These are phyloP conservation scores for Vesta saturnalis DNA, from an alignment of 2,888 invertebrate species.

Conservation along the genomic window DNA sequence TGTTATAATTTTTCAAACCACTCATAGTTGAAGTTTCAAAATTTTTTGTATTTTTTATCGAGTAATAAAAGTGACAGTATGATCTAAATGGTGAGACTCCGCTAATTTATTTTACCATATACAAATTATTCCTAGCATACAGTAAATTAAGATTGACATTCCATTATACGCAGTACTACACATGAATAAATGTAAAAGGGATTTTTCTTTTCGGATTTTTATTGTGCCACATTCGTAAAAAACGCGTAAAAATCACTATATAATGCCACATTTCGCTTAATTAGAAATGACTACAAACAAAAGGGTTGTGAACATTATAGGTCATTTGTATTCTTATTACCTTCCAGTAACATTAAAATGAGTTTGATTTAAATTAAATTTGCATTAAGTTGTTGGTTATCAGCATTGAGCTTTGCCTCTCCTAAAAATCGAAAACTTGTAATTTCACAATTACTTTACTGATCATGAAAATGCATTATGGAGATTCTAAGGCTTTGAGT, in stretches of 20 bases:
- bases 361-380: neutral
- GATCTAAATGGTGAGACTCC: no score
- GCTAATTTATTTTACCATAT: no score
- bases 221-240: neutral
- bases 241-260: neutral
- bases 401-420: no score
- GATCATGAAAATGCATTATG: neutral
- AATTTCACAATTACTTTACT: neutral
- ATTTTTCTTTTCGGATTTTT: neutral
- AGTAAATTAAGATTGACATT: no score
- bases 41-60: no score
- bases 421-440: no score
- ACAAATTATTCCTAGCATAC: no score
- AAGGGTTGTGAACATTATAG: neutral
- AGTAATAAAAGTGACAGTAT: no score
- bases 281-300: constrained; percentile 1
- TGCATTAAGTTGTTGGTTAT: neutral
- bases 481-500: neutral
- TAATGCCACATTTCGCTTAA: neutral
- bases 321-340: neutral
- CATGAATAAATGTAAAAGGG: no score
- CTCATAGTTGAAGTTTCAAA: no score
- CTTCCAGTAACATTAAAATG: neutral
- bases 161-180: no score
- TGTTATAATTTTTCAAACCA: no score